phyloP scores from a whole-genome alignment of 2,113 vertebrate species.

The Saguinus imperator region DNA sequence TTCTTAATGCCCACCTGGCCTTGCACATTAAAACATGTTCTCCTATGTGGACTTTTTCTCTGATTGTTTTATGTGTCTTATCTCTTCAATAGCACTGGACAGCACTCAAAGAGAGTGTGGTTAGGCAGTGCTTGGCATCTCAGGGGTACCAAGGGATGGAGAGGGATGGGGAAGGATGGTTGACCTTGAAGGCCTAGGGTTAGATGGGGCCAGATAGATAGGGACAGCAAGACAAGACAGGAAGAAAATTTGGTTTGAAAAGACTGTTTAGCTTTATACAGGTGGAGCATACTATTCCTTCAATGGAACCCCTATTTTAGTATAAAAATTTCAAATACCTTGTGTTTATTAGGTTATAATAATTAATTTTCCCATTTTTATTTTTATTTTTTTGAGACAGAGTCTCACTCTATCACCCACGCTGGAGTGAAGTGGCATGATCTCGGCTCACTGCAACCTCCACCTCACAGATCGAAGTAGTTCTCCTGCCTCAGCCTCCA shows the following conservation, averaged over 20 bases:
- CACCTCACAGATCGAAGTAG: too few relatives aligned
- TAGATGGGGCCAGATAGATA: not conserved
- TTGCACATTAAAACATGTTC: not conserved
- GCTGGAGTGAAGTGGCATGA: too few relatives aligned
- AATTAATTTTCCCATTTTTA: not conserved
- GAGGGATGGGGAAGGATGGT: not conserved
- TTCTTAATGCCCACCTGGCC: not conserved
- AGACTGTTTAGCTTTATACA: not conserved
- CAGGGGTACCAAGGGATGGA: not conserved
- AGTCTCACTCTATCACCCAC: too few relatives aligned
- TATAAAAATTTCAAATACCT: not conserved
- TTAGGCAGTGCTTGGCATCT: not conserved
- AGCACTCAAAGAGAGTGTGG: not conserved
- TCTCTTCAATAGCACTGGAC: not conserved
- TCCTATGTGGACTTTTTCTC: not conserved
- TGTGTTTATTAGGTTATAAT: not conserved
- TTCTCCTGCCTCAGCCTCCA: too few relatives aligned
- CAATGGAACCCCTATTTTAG: not conserved
- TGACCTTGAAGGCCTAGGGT: not conserved
- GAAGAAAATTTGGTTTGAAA: not conserved
- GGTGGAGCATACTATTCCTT: not conserved
- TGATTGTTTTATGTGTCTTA: not conserved
- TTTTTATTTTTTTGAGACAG: not conserved
- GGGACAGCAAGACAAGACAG: not conserved
- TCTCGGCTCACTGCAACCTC: too few relatives aligned